Base-by-base conservation (phyloP, 2,113 vertebrate genomes). In the Prionailurus viverrinus region DNA sequence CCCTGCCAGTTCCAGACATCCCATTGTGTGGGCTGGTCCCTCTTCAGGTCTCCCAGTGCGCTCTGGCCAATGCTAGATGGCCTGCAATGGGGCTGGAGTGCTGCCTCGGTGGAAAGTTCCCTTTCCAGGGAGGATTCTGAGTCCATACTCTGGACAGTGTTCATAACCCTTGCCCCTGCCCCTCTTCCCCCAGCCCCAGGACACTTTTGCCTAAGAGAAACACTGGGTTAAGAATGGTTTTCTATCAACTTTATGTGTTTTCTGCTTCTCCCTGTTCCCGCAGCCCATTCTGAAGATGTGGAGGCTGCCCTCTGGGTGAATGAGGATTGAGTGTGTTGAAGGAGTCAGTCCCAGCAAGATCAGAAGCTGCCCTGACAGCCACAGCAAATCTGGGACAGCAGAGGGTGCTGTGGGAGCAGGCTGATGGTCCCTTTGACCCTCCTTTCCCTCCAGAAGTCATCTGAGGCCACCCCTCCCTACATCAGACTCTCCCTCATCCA, bases 41-140 rank as follows among this genome's bases (percentile, higher is more conserved):
- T 80, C 14, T 4, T n/a, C 61, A 65, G 65, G 25, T 29, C 48
- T 81, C 39, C 76, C 10, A 18, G 73, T 10, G 27, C 51, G 36
- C 39, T 41, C 31, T 61, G 78, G 79, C 41, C 55, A 82, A 39
- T 33, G 14, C 41, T 23, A 61, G 33, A 73, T 4, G 19, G 4
- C 71, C 39, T 33, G 91, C 41, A 41, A 85, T 21, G 8, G 14
- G 53, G 21, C 36, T 79, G 33, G 36, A 94, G 39, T 10, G 19
- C 2, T 39, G 31, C 45, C 18, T 7, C 21, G 39, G 19, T 51
- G 66, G 78, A 63, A 53, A 76, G 74, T 41, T 74, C 8, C 25
- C 39, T 82, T 90, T 93, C 10, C 68, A 84, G 89, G 16, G 76
- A 95, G 31, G 7, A 27, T n/a, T 89, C 65, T n/a, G 21, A 78